Evolutionary conservation across 2,113 vertebrate species (phyloP), one percentile per base, ranked within the genome.

Genomic region (Haemorhous mexicanus): DNA sequence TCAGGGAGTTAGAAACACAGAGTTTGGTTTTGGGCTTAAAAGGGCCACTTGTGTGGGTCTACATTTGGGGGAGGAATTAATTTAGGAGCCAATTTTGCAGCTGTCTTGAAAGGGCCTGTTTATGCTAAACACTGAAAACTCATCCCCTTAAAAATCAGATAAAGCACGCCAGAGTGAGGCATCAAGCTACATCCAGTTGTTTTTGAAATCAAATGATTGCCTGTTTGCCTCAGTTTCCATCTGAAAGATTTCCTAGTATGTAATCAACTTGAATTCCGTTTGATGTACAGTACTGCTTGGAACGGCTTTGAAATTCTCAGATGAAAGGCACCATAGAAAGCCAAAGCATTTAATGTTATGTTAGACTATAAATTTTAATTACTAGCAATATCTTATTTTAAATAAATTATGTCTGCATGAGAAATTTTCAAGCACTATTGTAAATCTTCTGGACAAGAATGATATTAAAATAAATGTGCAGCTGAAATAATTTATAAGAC

Each of bases 291-390:
- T 87, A 46, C 61, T 81, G 70, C 89, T 91, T 35, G 15, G 55
- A 95, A 80, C 44, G 66, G 35, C 91, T 95, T 89, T 96, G 92
- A 94, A 96, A 96, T 89, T 94, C 72, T 91, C 55, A 94, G 84
- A 92, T 95, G 77, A 94, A 94, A 96, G 91, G 50, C 84, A 80
- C 46, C 13, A 43, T 30, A 83, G 84, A 91, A 95, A 82, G 63
- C 66, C 50, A 87, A 80, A 91, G 84, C 37, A 70, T 88, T 95
- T 85, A 69, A 67, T 79, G 39, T 94, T 89, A 85, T 35, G 20
- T 91, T 94, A 68, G 66, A 44, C 77, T 61, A 91, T 89, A 92
- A 79, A 91, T 94, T 95, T 85, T 91, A 95, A 95, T 94, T 94
- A 93, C 47, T 41, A 89, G 66, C 64, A 91, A 37, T 87, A 76